Evolutionary conservation across 1,140 invertebrate species (phyloP).

Genomic region (Argopecten irradians): DNA sequence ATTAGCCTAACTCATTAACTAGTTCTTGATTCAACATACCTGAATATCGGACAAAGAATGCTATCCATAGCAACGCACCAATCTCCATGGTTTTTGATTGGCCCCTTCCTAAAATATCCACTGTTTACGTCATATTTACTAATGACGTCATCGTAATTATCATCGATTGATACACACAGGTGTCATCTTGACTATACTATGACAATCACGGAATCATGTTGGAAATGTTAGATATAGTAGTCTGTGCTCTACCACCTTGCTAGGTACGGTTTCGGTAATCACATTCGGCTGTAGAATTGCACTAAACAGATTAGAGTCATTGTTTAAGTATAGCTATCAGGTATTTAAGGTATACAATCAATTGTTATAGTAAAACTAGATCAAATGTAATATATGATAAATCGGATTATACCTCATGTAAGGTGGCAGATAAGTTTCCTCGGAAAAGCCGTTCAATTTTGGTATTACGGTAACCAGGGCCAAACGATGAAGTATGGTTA

Average conservation of each 20-base stretch:
- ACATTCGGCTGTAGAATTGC: not conserved
- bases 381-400: not conserved
- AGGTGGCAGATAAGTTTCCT: not conserved
- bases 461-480: not conserved
- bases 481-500: not conserved
- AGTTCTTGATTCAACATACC: too few species aligned
- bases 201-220: not conserved
- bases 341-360: not conserved
- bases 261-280: not conserved
- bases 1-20: too few species aligned
- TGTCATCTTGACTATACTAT: not conserved
- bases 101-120: not conserved
- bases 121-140: not conserved
- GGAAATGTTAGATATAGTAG: not conserved
- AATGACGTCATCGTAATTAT: not conserved
- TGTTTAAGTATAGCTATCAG: not conserved
- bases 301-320: not conserved
- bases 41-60: not conserved
- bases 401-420: not conserved
- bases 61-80: conserved; percentile 14
- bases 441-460: not conserved
- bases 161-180: not conserved
- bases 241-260: not conserved
- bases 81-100: not conserved
- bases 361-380: conserved; percentile 18